These are phyloP conservation scores for Sarcophilus harrisii DNA, from an alignment of 2,797 vertebrate species.

Conservation along the genomic window DNA sequence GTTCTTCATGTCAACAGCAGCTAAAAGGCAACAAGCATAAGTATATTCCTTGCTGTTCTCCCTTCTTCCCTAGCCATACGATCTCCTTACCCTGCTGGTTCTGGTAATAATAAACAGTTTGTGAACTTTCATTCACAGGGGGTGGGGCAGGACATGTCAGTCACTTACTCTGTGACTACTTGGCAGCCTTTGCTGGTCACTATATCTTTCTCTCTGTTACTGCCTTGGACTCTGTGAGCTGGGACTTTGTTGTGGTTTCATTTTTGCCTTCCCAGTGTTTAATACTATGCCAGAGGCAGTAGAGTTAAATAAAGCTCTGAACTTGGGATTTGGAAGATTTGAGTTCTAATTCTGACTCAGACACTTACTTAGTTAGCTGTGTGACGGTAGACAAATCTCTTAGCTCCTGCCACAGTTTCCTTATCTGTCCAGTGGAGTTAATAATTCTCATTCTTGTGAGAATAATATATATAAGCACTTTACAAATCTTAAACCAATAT, in stretches of 20 bases:
- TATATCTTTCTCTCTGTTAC: background rate
- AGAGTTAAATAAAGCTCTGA: background rate
- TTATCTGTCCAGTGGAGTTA: background rate
- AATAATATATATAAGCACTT: too few relatives aligned
- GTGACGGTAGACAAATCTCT: background rate
- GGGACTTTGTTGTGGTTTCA: background rate
- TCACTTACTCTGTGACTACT: background rate
- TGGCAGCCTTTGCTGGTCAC: background rate
- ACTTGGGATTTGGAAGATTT: background rate
- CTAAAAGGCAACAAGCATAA: background rate
- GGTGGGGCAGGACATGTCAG: background rate
- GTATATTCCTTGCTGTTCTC: background rate
- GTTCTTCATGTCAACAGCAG: background rate
- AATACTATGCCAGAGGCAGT: background rate
- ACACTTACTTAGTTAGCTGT: background rate
- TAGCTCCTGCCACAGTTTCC: background rate
- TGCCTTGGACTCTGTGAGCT: background rate
- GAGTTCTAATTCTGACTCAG: background rate
- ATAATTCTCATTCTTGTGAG: too few relatives aligned
- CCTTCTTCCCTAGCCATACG: background rate
- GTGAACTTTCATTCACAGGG: background rate
- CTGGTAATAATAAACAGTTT: background rate
- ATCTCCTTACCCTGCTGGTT: background rate
- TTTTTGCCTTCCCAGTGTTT: background rate
- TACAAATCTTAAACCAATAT: too few relatives aligned